Conservation (phyloP, 2,888 invertebrate genomes). For the Falcaria lacertinaria region DNA sequence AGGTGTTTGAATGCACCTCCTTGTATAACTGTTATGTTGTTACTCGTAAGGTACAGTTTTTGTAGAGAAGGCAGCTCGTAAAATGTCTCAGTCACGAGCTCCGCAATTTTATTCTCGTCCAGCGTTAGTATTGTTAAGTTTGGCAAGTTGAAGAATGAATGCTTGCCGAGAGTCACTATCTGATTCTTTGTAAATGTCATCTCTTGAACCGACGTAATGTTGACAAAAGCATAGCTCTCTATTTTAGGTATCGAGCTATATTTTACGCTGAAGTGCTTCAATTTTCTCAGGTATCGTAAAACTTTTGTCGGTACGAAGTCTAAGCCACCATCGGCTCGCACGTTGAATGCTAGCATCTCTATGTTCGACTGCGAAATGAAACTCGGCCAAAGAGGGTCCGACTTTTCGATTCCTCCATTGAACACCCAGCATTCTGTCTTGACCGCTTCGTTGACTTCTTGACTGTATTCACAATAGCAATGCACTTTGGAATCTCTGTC, state of each 20-base stretch:
- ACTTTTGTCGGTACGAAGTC: conserved; percentile 87
- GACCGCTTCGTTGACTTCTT: conserved; percentile 78
- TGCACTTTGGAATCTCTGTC: conserved; percentile 79
- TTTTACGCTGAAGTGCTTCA: conserved; percentile 84
- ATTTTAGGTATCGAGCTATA: conserved; percentile 86
- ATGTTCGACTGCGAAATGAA: conserved; percentile 86
- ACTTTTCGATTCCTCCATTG: conserved; percentile 82
- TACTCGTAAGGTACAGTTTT: conserved; percentile 90
- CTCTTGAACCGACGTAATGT: conserved; percentile 83
- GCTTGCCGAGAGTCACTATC: conserved; percentile 82
- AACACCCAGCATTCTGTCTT: conserved; percentile 90
- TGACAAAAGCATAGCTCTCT: conserved; percentile 86
- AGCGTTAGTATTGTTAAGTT: conserved; percentile 84
- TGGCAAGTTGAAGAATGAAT: conserved; percentile 86
- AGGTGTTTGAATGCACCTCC: conserved; percentile 90
- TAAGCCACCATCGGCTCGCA: conserved; percentile 83
- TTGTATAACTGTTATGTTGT: conserved; percentile 90
- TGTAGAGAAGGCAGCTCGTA: conserved; percentile 85
- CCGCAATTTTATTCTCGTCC: conserved; percentile 87
- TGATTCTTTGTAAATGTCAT: conserved; percentile 85
- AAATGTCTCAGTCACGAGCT: conserved; percentile 87
- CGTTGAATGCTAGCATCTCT: conserved; percentile 84
- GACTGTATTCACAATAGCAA: conserved; percentile 83
- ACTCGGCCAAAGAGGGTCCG: conserved; percentile 85
- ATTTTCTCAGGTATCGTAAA: conserved; percentile 81